A percentile compares a stretch with the other conserved stretches of the same genome.
These are phyloP conservation scores for Zosterops japonicus DNA, from an alignment of 2,113 vertebrate species.

Conservation along the genomic window DNA sequence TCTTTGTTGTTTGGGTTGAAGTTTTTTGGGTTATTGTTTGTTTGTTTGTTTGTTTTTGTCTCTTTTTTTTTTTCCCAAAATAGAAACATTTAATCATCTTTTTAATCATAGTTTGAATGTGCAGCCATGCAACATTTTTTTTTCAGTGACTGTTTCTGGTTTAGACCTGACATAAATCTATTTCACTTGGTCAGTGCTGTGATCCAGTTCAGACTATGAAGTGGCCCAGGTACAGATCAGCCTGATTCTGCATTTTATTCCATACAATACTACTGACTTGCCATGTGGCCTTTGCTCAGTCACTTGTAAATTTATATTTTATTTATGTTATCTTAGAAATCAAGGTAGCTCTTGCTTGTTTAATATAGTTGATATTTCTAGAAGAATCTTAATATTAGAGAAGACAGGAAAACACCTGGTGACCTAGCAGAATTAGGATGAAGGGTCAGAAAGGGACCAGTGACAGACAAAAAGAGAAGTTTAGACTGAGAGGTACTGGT, in stretches of 20 bases:
- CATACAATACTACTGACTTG: neutral
- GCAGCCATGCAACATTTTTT: neutral
- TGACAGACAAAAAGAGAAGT: neutral
- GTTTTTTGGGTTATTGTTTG: neutral
- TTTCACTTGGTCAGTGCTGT: neutral
- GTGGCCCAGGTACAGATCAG: neutral
- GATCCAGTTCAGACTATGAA: neutral
- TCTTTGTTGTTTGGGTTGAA: neutral
- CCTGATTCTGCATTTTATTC: neutral
- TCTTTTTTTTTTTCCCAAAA: neutral
- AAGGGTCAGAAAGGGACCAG: neutral
- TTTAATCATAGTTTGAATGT: constrained; percentile 9
- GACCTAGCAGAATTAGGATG: neutral
- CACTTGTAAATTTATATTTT: neutral
- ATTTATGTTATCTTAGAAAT: neutral
- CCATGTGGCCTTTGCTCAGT: neutral
- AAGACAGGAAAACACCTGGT: neutral
- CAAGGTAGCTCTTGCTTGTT: neutral
- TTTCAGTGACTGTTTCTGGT: constrained; percentile 12
- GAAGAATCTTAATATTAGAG: neutral
- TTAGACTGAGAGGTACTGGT: neutral
- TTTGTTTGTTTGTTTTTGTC: neutral
- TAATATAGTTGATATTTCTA: neutral
- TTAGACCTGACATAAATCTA: neutral
- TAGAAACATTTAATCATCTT: constrained; percentile 29